Evolutionary conservation across 2,797 vertebrate species (phyloP).

Genomic region (Neostethus bicornis): DNA sequence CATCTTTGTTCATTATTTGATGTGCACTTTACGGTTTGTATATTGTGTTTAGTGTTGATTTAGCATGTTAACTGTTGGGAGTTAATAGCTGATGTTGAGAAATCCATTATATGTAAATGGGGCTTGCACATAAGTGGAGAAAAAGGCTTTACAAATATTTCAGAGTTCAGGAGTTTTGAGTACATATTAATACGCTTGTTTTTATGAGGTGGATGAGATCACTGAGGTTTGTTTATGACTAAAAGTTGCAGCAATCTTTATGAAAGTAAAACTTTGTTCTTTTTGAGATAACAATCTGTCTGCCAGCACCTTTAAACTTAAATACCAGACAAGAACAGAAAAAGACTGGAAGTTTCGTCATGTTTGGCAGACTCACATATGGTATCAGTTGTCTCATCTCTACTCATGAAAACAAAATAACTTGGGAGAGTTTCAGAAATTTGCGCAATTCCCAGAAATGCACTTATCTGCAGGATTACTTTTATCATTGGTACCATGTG

Average conservation of each 20-base stretch:
- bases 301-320: not conserved
- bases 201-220: not conserved
- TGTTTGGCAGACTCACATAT: not conserved
- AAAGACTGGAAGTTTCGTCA: not conserved
- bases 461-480: not conserved
- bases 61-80: conserved; percentile 47
- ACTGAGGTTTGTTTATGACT: not conserved
- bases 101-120: conserved; percentile 22
- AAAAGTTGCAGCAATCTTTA: not conserved
- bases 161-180: conserved; percentile 6
- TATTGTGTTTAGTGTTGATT: conserved; percentile 43
- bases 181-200: not conserved
- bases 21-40: conserved; percentile 52
- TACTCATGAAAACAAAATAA: not conserved
- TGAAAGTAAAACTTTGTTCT: not conserved
- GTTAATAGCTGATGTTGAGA: conserved; percentile 24
- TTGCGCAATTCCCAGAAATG: conserved; percentile 1
- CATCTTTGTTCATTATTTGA: conserved; percentile 49
- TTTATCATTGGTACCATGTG: not conserved
- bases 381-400: not conserved
- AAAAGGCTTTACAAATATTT: conserved; percentile 34
- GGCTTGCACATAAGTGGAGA: conserved; percentile 10
- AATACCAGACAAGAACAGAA: not conserved
- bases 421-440: no score
- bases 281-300: not conserved